phyloP scores from a whole-genome alignment of 2,113 vertebrate species.

The Cromileptes altivelis region DNA sequence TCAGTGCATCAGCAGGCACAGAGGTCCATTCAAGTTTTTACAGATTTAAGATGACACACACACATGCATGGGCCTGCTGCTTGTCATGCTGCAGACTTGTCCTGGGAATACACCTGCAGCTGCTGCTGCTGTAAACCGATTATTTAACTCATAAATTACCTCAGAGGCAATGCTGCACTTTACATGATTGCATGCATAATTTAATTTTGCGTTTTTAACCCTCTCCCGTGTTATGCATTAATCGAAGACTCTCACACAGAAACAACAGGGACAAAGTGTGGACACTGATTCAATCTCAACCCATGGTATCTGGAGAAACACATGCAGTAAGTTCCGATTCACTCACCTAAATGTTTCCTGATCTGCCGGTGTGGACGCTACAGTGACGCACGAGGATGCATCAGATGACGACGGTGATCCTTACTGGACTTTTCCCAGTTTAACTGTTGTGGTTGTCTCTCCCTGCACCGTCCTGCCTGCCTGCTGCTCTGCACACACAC shows the following conservation, averaged over 20 bases:
- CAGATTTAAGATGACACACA: slow-evolving; percentile 15
- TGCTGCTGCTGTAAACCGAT: slow-evolving; percentile 1
- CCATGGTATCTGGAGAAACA: not conserved
- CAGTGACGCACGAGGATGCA: not conserved
- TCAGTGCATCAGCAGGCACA: not conserved
- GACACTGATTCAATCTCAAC: not conserved
- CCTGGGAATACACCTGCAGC: not conserved
- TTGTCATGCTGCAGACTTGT: slow-evolving; percentile 3
- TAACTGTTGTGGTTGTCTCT: not conserved
- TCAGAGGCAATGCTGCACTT: slow-evolving; percentile 2
- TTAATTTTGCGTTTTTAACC: not conserved
- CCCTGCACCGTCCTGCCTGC: not conserved
- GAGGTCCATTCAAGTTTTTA: slow-evolving; percentile 26
- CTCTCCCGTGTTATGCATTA: not conserved
- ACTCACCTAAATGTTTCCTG: slow-evolving; percentile 44
- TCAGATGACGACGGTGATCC: not conserved
- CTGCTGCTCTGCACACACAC: slow-evolving; percentile 29
- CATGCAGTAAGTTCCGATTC: not conserved
- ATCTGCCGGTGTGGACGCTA: slow-evolving; percentile 1
- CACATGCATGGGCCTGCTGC: not conserved
- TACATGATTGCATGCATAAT: not conserved
- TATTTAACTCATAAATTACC: not conserved
- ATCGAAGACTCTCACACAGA: not conserved
- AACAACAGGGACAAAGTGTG: not conserved
- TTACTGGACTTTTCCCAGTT: not conserved